Percentiles rank a stretch among this genome's conserved stretches.
These are phyloP conservation scores for Prenolepis imparis DNA, from an alignment of 2,888 invertebrate species.

Conservation along the genomic window DNA sequence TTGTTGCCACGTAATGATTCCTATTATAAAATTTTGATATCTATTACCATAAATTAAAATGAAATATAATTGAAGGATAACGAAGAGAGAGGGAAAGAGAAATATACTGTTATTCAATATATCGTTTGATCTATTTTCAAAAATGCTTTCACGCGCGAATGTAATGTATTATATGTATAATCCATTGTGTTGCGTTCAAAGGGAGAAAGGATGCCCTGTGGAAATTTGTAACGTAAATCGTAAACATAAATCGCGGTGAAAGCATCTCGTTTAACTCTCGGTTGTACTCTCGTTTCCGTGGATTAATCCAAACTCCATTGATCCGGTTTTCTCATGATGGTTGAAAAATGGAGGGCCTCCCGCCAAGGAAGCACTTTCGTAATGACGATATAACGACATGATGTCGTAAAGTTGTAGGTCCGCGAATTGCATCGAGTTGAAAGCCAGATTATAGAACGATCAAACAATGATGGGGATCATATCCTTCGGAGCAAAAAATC, in stretches of 20 bases:
- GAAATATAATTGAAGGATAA: background rate
- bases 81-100: background rate
- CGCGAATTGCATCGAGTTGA: background rate
- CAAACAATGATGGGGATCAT: background rate
- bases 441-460: background rate
- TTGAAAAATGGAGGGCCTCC: constrained; percentile 6
- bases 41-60: background rate
- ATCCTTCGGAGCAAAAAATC: background rate
- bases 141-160: background rate
- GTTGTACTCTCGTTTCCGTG: background rate
- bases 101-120: background rate
- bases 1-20: too few relatives aligned
- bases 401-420: background rate
- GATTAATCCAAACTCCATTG: background rate
- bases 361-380: background rate
- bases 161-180: constrained; percentile 17
- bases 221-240: constrained; percentile 32
- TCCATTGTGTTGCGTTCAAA: constrained; percentile 18
- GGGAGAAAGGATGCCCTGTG: background rate
- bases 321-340: background rate
- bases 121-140: background rate
- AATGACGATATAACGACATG: background rate
- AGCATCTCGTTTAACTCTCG: background rate
- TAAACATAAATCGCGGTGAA: constrained; percentile 8
- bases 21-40: background rate